A percentile compares a stretch with the other conserved stretches of the same genome.
Conservation (phyloP, 2,113 vertebrate genomes). For the Mellivora capensis region DNA sequence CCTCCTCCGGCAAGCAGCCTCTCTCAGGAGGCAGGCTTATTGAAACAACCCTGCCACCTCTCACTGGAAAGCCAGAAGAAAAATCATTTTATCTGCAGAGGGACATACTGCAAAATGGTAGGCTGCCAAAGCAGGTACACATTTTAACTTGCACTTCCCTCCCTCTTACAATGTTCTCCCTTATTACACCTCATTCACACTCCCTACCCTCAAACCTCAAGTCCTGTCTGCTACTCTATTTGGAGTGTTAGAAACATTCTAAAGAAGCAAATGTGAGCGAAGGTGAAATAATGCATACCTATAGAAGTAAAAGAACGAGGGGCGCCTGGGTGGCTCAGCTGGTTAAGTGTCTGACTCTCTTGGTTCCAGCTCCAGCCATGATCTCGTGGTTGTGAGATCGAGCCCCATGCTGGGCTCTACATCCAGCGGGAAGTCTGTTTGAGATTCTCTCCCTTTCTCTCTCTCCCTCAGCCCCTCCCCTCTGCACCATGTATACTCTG, state of each 20-base stretch:
- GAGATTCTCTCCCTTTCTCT: neutral
- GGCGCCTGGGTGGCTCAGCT: neutral
- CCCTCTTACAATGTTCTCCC: neutral
- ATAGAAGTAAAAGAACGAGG: neutral
- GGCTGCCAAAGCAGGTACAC: neutral
- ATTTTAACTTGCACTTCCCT: neutral
- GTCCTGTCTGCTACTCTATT: neutral
- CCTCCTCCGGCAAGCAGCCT: neutral
- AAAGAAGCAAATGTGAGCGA: neutral
- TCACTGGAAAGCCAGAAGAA: neutral
- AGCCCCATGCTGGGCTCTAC: neutral
- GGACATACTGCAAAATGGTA: neutral
- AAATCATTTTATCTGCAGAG: neutral
- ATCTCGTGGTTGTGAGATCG: neutral
- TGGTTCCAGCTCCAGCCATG: neutral
- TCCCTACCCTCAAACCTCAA: neutral
- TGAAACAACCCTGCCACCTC: neutral
- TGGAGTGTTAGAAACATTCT: neutral
- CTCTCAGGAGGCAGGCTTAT: neutral
- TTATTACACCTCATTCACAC: neutral
- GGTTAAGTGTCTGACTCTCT: neutral
- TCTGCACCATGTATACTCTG: neutral
- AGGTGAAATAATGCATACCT: neutral
- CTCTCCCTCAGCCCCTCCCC: neutral
- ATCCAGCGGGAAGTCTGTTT: neutral